phyloP scores from a whole-genome alignment of 1,140 invertebrate species.

The Meloidogyne chitwoodi region DNA sequence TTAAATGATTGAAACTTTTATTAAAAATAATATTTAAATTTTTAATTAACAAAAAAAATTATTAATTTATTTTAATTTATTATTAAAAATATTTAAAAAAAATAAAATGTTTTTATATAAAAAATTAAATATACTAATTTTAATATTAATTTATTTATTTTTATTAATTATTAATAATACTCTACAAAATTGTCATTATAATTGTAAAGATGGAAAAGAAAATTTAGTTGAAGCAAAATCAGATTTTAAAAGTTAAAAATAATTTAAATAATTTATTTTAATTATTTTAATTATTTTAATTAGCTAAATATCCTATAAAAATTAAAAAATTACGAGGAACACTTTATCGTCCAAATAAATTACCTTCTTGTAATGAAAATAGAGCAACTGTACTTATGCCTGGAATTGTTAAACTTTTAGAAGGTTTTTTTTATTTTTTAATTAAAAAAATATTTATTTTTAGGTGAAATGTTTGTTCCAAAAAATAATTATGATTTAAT shows the following conservation, averaged over 20 bases:
- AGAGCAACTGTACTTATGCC: slow-evolving; percentile 42
- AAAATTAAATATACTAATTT: not conserved
- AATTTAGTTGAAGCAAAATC: slow-evolving; percentile 8
- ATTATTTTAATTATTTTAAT: no score
- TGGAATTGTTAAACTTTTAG: slow-evolving; percentile 35
- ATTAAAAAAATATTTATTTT: not conserved
- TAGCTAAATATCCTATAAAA: slow-evolving; percentile 14
- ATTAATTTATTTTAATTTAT: not conserved
- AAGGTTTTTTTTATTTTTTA: slow-evolving; percentile 22
- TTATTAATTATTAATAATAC: not conserved
- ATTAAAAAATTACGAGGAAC: slow-evolving; percentile 38
- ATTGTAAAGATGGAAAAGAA: slow-evolving; percentile 1
- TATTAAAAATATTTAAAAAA: no score
- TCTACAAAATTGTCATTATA: not conserved
- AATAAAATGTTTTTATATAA: no score
- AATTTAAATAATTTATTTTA: slow-evolving; percentile 2
- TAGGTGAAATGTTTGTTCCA: slow-evolving; percentile 40
- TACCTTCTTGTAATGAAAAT: slow-evolving; percentile 34
- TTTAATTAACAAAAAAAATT: not conserved
- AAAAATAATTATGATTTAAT: slow-evolving; percentile 41
- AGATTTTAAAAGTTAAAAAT: not conserved
- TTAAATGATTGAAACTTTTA: no score
- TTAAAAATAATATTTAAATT: no score
- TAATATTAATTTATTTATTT: not conserved
- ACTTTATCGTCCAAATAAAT: slow-evolving; percentile 33